These are phyloP conservation scores for Rhinoraja longicauda DNA, from an alignment of 2,797 vertebrate species.

Conservation along the genomic window DNA sequence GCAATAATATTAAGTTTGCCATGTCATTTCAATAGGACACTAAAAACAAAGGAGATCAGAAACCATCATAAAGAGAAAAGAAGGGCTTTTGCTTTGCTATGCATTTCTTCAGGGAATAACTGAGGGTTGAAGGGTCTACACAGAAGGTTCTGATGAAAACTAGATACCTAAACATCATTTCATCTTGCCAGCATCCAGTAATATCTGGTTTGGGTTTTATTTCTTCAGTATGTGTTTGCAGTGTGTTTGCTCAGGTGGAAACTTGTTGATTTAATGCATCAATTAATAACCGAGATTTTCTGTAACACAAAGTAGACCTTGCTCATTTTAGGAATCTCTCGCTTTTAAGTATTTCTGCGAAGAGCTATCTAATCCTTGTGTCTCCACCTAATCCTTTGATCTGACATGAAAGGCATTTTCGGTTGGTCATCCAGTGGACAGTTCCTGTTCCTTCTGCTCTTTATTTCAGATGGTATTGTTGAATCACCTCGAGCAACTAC, in stretches of 20 bases:
- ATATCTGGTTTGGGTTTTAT: neutral
- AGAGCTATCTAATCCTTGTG: too few species aligned
- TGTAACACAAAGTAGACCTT: too few species aligned
- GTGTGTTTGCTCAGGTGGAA: neutral
- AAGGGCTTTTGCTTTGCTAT: neutral
- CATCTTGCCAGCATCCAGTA: neutral
- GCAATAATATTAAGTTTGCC: too few species aligned
- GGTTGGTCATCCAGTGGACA: neutral
- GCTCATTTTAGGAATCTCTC: too few species aligned
- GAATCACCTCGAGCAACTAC: conserved; percentile 70
- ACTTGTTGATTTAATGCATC: neutral
- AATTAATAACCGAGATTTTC: neutral
- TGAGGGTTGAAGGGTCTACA: too few species aligned
- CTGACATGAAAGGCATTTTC: neutral
- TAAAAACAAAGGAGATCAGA: neutral
- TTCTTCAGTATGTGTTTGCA: neutral
- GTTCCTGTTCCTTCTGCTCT: neutral
- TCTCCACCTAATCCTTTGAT: neutral
- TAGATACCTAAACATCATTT: neutral
- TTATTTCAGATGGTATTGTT: conserved; percentile 67
- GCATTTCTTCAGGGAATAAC: neutral
- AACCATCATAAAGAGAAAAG: neutral
- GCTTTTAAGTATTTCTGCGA: neutral
- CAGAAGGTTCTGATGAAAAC: neutral
- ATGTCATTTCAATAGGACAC: neutral